Evolutionary conservation across 2,888 invertebrate species (phyloP).

Genomic region (Eubasilissa splendida): DNA sequence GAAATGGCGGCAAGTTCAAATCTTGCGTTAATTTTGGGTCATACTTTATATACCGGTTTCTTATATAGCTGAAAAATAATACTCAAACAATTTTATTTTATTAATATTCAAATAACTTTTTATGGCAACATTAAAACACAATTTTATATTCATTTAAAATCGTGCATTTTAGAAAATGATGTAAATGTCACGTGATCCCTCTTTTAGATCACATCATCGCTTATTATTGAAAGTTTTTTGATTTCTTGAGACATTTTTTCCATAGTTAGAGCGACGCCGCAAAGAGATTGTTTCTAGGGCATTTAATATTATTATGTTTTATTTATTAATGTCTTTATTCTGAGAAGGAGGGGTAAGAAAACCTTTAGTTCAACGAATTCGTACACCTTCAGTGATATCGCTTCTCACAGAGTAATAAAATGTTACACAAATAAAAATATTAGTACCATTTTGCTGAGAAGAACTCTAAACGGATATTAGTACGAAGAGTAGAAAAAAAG

Average conservation of each 20-base stretch:
- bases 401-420: conserved; percentile 26
- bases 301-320: conserved; percentile 9
- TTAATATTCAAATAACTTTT: too few species aligned
- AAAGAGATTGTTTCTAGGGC: neutral
- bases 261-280: neutral
- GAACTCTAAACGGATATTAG: neutral
- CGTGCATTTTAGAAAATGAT: too few species aligned
- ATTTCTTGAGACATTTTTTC: neutral
- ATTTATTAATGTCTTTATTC: conserved; percentile 23
- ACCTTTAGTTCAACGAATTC: conserved; percentile 5
- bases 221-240: too few species aligned
- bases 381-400: conserved; percentile 15
- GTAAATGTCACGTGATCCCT: too few species aligned
- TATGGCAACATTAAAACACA: too few species aligned
- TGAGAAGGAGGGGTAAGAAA: neutral
- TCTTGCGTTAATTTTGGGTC: too few species aligned
- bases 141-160: too few species aligned
- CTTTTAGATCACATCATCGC: too few species aligned
- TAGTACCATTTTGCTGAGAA: neutral
- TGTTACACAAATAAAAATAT: conserved; percentile 15
- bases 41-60: too few species aligned
- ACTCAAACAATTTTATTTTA: too few species aligned
- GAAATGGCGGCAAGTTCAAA: too few species aligned
- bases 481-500: neutral
- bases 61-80: too few species aligned